Evolutionary conservation across 2,888 invertebrate genomes (phyloP).

Genomic region (Rhamnusium bicolor): DNA sequence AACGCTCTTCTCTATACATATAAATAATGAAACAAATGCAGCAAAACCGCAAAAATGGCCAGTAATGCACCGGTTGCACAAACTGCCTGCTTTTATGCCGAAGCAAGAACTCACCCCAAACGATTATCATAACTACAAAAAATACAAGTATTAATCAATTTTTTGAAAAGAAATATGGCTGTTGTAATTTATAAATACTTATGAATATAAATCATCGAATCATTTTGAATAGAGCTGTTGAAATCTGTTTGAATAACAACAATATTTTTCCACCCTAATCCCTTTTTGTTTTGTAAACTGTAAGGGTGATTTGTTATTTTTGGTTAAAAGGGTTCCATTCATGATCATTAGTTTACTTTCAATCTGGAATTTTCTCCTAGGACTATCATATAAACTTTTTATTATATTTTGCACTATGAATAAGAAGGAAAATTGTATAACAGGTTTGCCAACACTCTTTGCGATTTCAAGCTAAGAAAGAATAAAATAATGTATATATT

Average conservation of each 20-base stretch:
- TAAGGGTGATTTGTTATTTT: slow-evolving; percentile 21
- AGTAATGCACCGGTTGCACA: slow-evolving; percentile 26
- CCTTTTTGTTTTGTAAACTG: slow-evolving; percentile 2
- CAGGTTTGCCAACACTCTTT: no score
- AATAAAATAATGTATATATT: no score
- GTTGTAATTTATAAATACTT: slow-evolving; percentile 24
- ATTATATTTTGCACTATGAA: background rate
- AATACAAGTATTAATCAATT: slow-evolving; percentile 18
- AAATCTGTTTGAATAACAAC: slow-evolving; percentile 33
- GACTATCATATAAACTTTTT: slow-evolving; percentile 12
- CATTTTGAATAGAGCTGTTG: slow-evolving; percentile 26
- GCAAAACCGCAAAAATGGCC: slow-evolving; percentile 1
- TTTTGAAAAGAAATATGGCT: background rate
- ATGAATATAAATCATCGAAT: slow-evolving; percentile 34
- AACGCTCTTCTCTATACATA: background rate
- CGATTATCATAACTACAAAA: background rate
- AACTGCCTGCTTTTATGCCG: background rate
- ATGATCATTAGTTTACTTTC: slow-evolving; percentile 23
- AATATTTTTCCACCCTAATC: slow-evolving; percentile 20
- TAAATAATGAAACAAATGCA: slow-evolving; percentile 2
- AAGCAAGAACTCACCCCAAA: background rate
- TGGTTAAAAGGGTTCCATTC: slow-evolving; percentile 10
- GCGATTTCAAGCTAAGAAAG: no score
- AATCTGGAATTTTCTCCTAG: slow-evolving; percentile 3
- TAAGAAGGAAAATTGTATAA: background rate